phyloP scores from a whole-genome alignment of 1,140 invertebrate species.

The Drosophila kikkawai region DNA sequence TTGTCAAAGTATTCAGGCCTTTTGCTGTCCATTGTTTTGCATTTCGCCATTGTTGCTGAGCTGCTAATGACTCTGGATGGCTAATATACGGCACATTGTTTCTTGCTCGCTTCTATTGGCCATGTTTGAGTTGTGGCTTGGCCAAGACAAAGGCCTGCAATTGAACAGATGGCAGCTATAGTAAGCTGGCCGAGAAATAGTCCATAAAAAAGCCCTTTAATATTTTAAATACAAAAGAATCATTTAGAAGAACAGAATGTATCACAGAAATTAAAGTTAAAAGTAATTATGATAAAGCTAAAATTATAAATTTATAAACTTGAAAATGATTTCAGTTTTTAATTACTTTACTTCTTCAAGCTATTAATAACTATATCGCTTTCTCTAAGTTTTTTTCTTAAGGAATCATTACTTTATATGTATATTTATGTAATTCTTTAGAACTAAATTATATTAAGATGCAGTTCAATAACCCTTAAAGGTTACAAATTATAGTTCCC shows the following conservation, averaged over 20 bases:
- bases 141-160: slow-evolving; percentile 23
- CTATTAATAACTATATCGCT: not conserved
- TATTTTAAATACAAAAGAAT: not conserved
- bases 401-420: not conserved
- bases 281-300: not conserved
- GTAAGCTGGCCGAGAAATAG: not conserved
- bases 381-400: too few species aligned
- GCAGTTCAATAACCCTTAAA: not conserved
- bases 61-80: slow-evolving; percentile 39
- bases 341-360: too few species aligned
- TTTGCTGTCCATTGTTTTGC: slow-evolving; percentile 22
- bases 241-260: not conserved
- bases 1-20: slow-evolving; percentile 25
- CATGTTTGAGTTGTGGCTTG: slow-evolving; percentile 67
- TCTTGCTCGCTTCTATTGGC: slow-evolving; percentile 5
- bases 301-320: not conserved
- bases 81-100: slow-evolving; percentile 57
- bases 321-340: not conserved
- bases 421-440: not conserved
- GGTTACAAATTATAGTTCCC: not conserved
- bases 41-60: slow-evolving; percentile 36
- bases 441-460: not conserved
- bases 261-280: not conserved
- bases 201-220: not conserved
- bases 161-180: slow-evolving; percentile 3